A percentile compares a stretch with the other conserved stretches of the same genome.
Evolutionary conservation across 2,888 invertebrate species (phyloP).

Genomic region (Eupithecia centaureata): DNA sequence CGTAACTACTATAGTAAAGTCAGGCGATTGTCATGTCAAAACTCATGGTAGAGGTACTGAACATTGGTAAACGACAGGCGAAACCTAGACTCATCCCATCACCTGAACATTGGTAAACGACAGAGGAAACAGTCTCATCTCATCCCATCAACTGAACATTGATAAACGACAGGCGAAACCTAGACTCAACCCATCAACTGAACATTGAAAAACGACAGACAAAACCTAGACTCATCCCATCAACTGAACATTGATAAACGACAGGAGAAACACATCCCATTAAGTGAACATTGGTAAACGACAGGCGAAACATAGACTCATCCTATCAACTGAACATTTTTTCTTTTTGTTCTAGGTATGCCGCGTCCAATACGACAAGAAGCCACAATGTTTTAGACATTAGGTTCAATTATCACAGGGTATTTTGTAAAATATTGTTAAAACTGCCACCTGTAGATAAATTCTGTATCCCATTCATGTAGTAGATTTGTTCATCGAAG

Average conservation of each 20-base stretch:
- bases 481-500: too few relatives aligned
- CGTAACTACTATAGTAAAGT: too few relatives aligned
- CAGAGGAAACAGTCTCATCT: too few relatives aligned
- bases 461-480: background rate
- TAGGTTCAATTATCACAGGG: constrained; percentile 14
- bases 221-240: constrained; percentile 58
- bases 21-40: too few relatives aligned
- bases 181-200: constrained; percentile 61
- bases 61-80: background rate
- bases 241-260: constrained; percentile 48
- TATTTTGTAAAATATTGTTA: constrained; percentile 1
- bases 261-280: constrained; percentile 54
- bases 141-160: constrained; percentile 57
- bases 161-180: background rate
- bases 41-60: too few relatives aligned
- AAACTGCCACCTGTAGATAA: background rate
- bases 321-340: background rate
- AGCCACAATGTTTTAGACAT: background rate
- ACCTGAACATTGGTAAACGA: constrained; percentile 47
- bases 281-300: constrained; percentile 48
- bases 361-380: constrained; percentile 10
- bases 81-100: constrained; percentile 57
- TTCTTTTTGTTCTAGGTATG: constrained; percentile 5
- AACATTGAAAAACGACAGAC: constrained; percentile 20
- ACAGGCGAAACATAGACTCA: too few relatives aligned